phyloP scores from a whole-genome alignment of 2,113 vertebrate genomes.

The Xenopus laevis region DNA sequence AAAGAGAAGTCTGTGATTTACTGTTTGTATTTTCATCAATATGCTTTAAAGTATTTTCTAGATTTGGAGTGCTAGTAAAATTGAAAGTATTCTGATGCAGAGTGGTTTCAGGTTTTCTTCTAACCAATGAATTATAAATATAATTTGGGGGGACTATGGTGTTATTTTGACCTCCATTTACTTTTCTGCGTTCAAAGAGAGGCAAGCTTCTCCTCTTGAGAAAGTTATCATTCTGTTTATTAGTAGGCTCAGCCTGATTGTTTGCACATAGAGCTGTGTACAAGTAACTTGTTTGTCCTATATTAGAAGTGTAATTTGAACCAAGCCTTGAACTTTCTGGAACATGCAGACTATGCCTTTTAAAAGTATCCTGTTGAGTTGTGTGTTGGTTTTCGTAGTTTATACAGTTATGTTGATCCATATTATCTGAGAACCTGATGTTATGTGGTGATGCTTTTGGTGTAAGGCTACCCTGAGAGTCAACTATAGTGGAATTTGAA shows the following conservation, averaged over 20 bases:
- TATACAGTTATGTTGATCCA: conserved; percentile 20
- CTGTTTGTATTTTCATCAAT: conserved; percentile 65
- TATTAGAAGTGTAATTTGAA: conserved; percentile 50
- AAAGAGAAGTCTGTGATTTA: conserved; percentile 55
- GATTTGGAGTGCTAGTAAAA: conserved; percentile 63
- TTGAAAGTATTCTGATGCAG: conserved; percentile 58
- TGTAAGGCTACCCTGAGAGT: conserved; percentile 65
- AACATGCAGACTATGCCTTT: conserved; percentile 59
- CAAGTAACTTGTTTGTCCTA: conserved; percentile 56
- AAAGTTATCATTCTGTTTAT: conserved; percentile 65
- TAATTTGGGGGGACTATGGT: conserved; percentile 63
- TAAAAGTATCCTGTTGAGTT: conserved; percentile 52
- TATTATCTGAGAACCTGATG: conserved; percentile 33
- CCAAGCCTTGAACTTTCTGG: conserved; percentile 55
- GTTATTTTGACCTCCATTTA: conserved; percentile 58
- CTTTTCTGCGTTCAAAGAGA: conserved; percentile 74
- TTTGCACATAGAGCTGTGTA: conserved; percentile 65
- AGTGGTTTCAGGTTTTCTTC: conserved; percentile 57
- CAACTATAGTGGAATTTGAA: conserved; percentile 68
- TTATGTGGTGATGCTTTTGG: conserved; percentile 58
- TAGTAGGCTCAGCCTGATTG: conserved; percentile 57
- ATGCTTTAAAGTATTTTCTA: conserved; percentile 61
- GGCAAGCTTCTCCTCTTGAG: conserved; percentile 87
- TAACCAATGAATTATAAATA: conserved; percentile 71
- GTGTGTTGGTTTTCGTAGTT: conserved; percentile 38